Evolutionary conservation across 2,113 vertebrate species (phyloP), one percentile per base, ranked within the genome.

Genomic region (Leuciscus idus): DNA sequence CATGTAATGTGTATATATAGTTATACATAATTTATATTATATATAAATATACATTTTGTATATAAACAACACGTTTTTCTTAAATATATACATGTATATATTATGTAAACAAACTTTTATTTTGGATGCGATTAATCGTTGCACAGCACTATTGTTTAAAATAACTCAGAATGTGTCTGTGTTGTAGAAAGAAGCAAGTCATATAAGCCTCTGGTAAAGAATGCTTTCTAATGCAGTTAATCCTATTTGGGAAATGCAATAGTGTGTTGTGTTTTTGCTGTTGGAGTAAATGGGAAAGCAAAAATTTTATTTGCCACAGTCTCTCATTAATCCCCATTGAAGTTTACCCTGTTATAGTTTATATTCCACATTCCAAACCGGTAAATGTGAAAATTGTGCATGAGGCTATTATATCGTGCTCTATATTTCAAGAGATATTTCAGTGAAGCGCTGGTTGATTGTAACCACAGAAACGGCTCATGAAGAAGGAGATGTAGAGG

Each of bases 401-500:
- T 33, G 19, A 21, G 4, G 68, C 33, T 2, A 11, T 39, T 39
- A 23, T 39, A 72, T 73, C 10, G 1, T 4, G 39, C 70, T 62
- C 59, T 57, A 21, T 23, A 12, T 43, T 13, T 23, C 70, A 43
- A 23, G 68, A 39, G 33, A 72, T 12, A 12, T 43, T 72, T 26
- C 12, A 26, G 23, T 15, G 11, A 48, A 75, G 43, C n/a, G 0
- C 6, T n/a, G 15, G 23, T 1, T 50, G 43, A 28, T 17, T 26
- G 6, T 17, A 28, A 48, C 23, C 73, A 50, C 23, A 75, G 73
- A 75, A 74, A 72, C 9, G 6, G 36, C 68, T 72, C 68, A 72
- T 72, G 10, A 43, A 79, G 21, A 36, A 19, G 30, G 28, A 70
- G 79, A 85, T 23, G 73, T 57, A 23, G 21, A 77, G 81, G 48